Base-by-base conservation (phyloP, 2,888 invertebrate species). In the Drosophila eohydei region DNA sequence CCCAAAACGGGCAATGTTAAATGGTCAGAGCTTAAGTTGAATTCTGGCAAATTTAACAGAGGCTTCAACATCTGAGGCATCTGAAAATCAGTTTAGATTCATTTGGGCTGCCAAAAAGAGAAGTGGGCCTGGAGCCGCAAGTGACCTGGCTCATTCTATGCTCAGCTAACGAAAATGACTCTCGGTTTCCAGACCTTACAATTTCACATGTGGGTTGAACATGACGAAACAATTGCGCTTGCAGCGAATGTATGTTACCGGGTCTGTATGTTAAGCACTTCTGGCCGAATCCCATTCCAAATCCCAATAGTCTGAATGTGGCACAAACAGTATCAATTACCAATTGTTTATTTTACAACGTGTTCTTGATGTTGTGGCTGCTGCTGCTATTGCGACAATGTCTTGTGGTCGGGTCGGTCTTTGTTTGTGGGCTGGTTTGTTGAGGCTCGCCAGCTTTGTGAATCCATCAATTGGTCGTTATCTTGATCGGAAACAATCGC, bases 391-490 rank as follows among this genome's bases (percentile, higher is more conserved):
- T 43, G 62, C 41, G 34, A 16, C 56, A 59, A 46, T 43, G 48
- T 26, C 11, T 63, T 46, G 11, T 55, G 36, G 34, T 41, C 61
- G 32, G 58, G 36, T 60, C 46, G 61, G 64, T 65, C 64, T 43
- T 52, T 63, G 78, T 44, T 40, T 54, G 54, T 50, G 21, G 54
- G 34, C 32, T 44, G 51, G 48, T 14, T 56, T 28, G 40, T 16
- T 30, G 40, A 36, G 44, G 26, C 26, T 46, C 16, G 48, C 32
- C 41, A 56, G 43, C 88, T 70, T 56, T 63, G 68, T 64, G 78
- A 89, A 90, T 89, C 82, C 90, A 90, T 89, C 89, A 89, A 90
- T 89, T 77, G 80, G 66, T 71, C 66, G 82, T 82, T 87, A 91
- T 89, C 90, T 88, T 85, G 91, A 90, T 90, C 80, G 67, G 68